Base-by-base conservation (phyloP, 23 tunicate genomes). In the Trididemnum miniatum region DNA sequence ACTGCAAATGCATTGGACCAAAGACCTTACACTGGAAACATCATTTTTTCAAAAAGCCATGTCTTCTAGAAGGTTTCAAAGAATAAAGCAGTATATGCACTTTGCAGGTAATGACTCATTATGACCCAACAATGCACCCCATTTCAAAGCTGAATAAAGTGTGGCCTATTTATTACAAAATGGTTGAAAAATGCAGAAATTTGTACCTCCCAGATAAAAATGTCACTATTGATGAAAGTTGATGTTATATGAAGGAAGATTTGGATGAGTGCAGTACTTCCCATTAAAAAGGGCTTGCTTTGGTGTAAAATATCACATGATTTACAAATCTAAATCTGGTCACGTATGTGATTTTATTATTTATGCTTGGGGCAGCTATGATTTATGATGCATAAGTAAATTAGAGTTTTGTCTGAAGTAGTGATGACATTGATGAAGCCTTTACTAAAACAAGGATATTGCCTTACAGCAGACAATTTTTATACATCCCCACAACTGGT, bases 341-440 rank as follows among this genome's bases (percentile, higher is more conserved):
- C 57, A 18, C 32, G 82, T 57, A 2, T 78, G 71, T 57, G 69
- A 59, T 57, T 78, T 78, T 51, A 57, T 78, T 78, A 78, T 78
- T 9, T 59, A 78, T 36, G 57, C 82, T 59, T 35, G 71, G 71
- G 37, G 25, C 54, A 32, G 69, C 31, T 36, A 30, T 25, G 20
- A 30, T 67, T 67, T 67, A 67, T 67, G 75, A 7, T 4, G 75
- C 75, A 7, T 67, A 67, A n/a, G n/a, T n/a, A n/a, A n/a, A n/a
- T n/a, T n/a, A n/a, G n/a, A n/a, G n/a, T n/a, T n/a, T n/a, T n/a
- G n/a, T n/a, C n/a, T n/a, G n/a, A n/a, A n/a, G n/a, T n/a, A n/a
- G 82, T 78, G 28, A 78, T 78, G 71, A 78, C 69, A 52, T 28
- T 78, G 69, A 78, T 78, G 82, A 78, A 78, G 57, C 71, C 82